Evolutionary conservation across 2,888 invertebrate genomes (phyloP).

Genomic region (Psococerastis gibbosa): DNA sequence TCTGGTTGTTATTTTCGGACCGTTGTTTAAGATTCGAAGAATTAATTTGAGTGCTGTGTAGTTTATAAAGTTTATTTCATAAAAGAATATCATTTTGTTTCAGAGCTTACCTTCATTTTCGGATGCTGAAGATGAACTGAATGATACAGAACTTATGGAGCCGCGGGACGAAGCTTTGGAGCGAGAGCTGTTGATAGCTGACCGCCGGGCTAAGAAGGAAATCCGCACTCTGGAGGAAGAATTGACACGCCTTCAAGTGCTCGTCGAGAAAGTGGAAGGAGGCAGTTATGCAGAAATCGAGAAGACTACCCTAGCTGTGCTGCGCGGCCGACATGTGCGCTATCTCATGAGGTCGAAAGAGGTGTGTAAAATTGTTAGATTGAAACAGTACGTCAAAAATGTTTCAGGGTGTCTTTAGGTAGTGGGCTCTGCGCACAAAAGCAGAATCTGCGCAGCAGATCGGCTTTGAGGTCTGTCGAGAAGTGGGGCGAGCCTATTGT

Average conservation of each 20-base stretch:
- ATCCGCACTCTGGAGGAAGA: constrained; percentile 80
- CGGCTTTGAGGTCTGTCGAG: too few species aligned
- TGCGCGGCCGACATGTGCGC: constrained; percentile 77
- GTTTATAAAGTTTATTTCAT: too few species aligned
- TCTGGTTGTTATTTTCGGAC: too few species aligned
- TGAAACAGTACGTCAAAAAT: too few species aligned
- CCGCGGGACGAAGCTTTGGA: constrained; percentile 66
- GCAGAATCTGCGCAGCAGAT: too few species aligned
- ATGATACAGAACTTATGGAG: constrained; percentile 65
- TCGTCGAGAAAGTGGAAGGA: constrained; percentile 78
- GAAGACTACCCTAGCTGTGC: constrained; percentile 79
- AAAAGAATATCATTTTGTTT: too few species aligned
- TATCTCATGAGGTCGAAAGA: constrained; percentile 89
- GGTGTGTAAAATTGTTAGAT: constrained; percentile 30
- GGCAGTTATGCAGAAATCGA: constrained; percentile 77
- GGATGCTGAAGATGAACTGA: constrained; percentile 77
- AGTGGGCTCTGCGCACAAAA: too few species aligned
- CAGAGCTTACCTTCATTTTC: constrained; percentile 47
- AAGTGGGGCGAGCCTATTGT: too few species aligned
- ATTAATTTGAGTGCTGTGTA: too few species aligned
- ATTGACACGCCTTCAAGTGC: constrained; percentile 72
- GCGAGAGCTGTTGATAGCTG: constrained; percentile 51
- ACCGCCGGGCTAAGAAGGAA: constrained; percentile 60
- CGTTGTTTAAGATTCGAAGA: too few species aligned
- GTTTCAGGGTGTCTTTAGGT: too few species aligned